Conservation (phyloP, 2,113 vertebrate species). For the Embiotoca jacksoni region DNA sequence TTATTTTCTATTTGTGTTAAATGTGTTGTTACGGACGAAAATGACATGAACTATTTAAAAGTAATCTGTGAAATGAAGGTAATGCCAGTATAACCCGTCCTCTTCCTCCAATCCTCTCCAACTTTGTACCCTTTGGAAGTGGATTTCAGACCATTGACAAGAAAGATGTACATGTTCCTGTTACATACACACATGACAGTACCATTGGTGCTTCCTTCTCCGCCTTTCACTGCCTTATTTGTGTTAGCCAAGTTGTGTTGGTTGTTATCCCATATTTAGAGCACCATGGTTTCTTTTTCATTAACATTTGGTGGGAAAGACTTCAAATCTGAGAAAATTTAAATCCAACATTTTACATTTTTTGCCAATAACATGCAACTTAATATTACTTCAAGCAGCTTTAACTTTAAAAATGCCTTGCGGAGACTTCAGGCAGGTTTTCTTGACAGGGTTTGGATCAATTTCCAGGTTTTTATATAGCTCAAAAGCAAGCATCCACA, state of each 20-base stretch:
- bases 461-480: background rate
- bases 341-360: background rate
- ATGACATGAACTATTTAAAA: conserved; percentile 82
- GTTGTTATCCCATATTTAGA: conserved; percentile 4
- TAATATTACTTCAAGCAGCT: conserved; percentile 2
- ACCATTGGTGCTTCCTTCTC: background rate
- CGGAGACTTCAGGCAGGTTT: background rate
- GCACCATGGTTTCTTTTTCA: background rate
- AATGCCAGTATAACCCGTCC: conserved; percentile 68
- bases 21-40: conserved; percentile 55
- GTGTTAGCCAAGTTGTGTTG: background rate
- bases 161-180: background rate
- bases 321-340: background rate
- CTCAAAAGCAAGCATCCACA: background rate
- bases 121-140: background rate
- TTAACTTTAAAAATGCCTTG: conserved; percentile 7
- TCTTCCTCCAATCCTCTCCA: conserved; percentile 12
- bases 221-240: background rate
- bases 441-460: background rate
- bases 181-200: background rate
- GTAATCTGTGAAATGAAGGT: conserved; percentile 77
- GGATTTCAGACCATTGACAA: too few species aligned
- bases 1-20: conserved; percentile 60
- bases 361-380: background rate
- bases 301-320: background rate